A percentile compares a stretch with the other conserved stretches of the same genome.
phyloP scores from a whole-genome alignment of 2,113 vertebrate species.

The Lipotes vexillifer region DNA sequence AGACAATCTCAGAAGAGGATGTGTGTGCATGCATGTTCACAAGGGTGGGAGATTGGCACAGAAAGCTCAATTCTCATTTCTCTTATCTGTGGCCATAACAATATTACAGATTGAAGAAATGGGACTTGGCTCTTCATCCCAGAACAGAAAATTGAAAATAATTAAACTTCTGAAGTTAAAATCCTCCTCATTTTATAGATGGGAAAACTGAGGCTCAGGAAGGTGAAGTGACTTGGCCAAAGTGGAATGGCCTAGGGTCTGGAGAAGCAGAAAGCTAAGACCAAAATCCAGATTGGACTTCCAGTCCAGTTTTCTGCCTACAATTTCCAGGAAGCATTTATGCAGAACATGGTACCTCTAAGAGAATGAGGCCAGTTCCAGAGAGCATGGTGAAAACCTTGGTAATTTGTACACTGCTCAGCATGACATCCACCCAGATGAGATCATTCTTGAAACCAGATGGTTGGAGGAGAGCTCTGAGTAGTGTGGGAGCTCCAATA shows the following conservation, averaged over 20 bases:
- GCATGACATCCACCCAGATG: background rate
- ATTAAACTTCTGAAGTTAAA: conserved; percentile 12
- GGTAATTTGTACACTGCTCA: background rate
- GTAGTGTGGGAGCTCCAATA: background rate
- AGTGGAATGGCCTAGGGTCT: background rate
- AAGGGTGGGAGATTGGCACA: background rate
- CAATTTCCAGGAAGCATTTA: background rate
- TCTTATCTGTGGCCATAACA: conserved; percentile 12
- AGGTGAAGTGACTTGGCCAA: background rate
- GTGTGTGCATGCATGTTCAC: too few relatives aligned
- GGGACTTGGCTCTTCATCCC: background rate
- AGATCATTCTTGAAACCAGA: background rate
- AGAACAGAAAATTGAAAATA: conserved; percentile 35
- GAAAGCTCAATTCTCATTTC: conserved; percentile 41
- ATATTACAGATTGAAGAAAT: conserved; percentile 22
- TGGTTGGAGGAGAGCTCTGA: background rate
- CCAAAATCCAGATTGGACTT: background rate
- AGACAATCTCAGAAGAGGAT: conserved; percentile 46
- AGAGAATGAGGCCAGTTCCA: background rate
- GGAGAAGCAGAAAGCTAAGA: background rate
- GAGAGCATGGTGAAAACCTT: background rate
- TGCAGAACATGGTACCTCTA: background rate
- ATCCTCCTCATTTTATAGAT: background rate
- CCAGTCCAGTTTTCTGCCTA: background rate
- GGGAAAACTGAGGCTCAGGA: background rate